These are phyloP conservation scores for Sitta europaea DNA, from an alignment of 2,113 vertebrate genomes.

Conservation along the genomic window DNA sequence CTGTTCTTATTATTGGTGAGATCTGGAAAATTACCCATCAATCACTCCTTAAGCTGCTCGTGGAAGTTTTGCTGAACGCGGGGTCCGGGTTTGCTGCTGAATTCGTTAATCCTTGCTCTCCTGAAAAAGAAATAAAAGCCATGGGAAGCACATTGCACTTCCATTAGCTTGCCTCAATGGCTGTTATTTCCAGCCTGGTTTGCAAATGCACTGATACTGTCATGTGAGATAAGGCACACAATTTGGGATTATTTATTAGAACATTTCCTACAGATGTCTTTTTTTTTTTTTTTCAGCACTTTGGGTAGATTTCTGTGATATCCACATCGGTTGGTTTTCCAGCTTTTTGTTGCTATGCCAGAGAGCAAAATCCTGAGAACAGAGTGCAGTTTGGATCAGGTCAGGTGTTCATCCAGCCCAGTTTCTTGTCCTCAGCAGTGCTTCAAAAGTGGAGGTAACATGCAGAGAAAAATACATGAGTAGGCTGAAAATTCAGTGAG, in stretches of 20 bases:
- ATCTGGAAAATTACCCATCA: slow-evolving; percentile 70
- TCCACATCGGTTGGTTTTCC: neutral
- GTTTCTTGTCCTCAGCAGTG: neutral
- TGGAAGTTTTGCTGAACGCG: slow-evolving; percentile 65
- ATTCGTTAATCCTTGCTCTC: slow-evolving; percentile 30
- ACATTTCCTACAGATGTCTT: neutral
- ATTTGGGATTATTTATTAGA: neutral
- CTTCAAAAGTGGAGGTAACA: neutral
- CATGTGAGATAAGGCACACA: neutral
- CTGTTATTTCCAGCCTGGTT: neutral
- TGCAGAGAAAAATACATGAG: neutral
- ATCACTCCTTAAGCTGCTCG: slow-evolving; percentile 61
- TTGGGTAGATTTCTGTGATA: neutral
- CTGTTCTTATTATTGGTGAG: slow-evolving; percentile 54
- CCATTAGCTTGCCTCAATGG: slow-evolving; percentile 10
- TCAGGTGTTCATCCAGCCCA: neutral
- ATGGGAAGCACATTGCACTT: slow-evolving; percentile 4
- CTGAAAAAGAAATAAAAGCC: slow-evolving; percentile 44
- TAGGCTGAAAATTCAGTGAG: neutral
- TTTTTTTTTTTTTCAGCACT: neutral
- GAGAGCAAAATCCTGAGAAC: neutral
- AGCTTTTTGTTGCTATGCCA: neutral
- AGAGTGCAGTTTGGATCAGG: neutral
- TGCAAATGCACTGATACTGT: neutral
- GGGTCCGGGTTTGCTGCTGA: slow-evolving; percentile 26